Conservation (phyloP, 2,113 vertebrate genomes). For the Jaculus jaculus region DNA sequence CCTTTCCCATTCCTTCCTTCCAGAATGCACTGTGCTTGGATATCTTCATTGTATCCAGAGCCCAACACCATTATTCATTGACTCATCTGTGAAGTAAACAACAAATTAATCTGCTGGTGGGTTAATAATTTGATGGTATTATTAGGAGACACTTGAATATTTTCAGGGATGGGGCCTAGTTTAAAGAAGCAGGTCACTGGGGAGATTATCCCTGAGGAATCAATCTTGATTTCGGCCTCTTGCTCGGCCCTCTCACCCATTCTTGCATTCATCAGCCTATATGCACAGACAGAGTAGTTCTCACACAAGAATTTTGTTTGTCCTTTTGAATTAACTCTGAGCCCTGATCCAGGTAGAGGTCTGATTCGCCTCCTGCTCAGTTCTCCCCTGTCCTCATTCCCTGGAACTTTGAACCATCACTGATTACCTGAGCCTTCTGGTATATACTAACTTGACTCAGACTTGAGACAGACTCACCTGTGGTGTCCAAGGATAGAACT, state of each 20-base stretch:
- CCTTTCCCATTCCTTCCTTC: background rate
- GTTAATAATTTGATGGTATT: too few species aligned
- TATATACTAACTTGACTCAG: background rate
- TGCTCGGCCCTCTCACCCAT: background rate
- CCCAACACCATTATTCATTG: background rate
- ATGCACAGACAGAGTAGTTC: background rate
- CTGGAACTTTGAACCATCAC: background rate
- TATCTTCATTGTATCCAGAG: background rate
- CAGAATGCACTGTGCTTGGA: background rate
- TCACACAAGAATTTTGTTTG: background rate
- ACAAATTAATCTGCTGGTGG: too few species aligned
- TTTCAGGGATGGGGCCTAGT: too few species aligned
- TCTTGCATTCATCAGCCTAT: too few species aligned
- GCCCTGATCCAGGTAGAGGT: background rate
- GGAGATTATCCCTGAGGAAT: too few species aligned
- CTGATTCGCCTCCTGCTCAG: background rate
- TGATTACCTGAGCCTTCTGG: background rate
- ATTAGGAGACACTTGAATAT: too few species aligned
- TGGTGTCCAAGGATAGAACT: background rate
- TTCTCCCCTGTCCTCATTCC: background rate
- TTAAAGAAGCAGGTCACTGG: too few species aligned
- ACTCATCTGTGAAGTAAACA: too few species aligned
- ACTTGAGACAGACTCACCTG: background rate
- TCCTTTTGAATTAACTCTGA: background rate
- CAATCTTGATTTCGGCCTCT: too few species aligned